Evolutionary conservation across 2,888 invertebrate species (phyloP).

Genomic region (Drosophila ezoana): DNA sequence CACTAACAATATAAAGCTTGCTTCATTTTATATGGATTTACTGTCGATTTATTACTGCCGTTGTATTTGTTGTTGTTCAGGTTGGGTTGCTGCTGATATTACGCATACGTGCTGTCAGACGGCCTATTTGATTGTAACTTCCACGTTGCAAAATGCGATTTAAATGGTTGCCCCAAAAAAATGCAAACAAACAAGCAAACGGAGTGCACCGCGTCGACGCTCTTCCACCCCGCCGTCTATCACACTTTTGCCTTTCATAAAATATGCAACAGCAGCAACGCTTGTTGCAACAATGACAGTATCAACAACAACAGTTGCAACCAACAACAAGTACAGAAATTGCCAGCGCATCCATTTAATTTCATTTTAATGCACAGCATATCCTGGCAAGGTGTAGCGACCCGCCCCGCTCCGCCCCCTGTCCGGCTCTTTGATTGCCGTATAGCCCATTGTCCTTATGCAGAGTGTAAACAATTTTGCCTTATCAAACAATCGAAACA

Average conservation of each 20-base stretch:
- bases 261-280: constrained; percentile 66
- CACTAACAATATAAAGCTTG: constrained; percentile 12
- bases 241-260: constrained; percentile 46
- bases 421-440: neutral
- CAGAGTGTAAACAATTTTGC: constrained; percentile 63
- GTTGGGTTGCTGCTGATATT: constrained; percentile 39
- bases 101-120: constrained; percentile 46
- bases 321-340: constrained; percentile 28
- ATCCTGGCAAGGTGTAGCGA: constrained; percentile 55
- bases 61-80: constrained; percentile 26
- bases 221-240: neutral
- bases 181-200: constrained; percentile 46
- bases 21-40: constrained; percentile 41
- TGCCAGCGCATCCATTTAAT: constrained; percentile 72
- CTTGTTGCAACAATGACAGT: constrained; percentile 43
- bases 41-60: constrained; percentile 59
- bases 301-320: constrained; percentile 33
- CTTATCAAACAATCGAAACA: constrained; percentile 61
- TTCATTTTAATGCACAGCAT: constrained; percentile 74
- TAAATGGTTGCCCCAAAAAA: constrained; percentile 45
- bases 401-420: too few species aligned
- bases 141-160: constrained; percentile 48
- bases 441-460: constrained; percentile 45
- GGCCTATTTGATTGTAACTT: constrained; percentile 38
- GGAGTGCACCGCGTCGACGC: constrained; percentile 4